Conservation (phyloP, 2,113 vertebrate genomes). For the Stegostoma tigrinum region DNA sequence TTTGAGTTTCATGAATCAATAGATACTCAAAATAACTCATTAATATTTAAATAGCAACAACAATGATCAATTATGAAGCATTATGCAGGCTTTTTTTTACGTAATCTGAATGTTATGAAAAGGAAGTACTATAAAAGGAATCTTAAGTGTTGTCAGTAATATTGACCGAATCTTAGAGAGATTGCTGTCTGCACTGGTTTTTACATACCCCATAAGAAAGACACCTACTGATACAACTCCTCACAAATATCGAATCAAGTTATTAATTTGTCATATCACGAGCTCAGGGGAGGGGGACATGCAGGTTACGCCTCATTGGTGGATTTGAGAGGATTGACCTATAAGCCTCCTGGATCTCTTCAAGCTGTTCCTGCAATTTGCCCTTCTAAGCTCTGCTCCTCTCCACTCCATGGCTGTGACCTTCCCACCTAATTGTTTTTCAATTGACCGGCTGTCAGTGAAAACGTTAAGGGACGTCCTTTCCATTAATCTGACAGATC, state of each 20-base stretch:
- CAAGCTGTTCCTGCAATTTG: not conserved
- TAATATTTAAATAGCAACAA: not conserved
- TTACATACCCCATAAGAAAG: not conserved
- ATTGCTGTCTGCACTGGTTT: not conserved
- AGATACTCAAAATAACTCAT: not conserved
- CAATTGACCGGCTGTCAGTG: not conserved
- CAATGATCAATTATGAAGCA: not conserved
- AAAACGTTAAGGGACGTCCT: not conserved
- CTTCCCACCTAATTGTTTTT: not conserved
- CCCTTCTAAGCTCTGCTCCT: too few relatives aligned
- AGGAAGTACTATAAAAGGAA: not conserved
- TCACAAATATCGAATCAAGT: not conserved
- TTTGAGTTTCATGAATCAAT: not conserved
- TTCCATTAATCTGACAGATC: not conserved
- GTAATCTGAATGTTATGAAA: not conserved
- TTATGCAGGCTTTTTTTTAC: not conserved
- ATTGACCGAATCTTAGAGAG: not conserved
- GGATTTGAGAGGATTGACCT: too few relatives aligned
- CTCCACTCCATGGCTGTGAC: not conserved
- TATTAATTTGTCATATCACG: not conserved
- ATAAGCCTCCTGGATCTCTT: not conserved
- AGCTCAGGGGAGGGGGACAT: too few relatives aligned
- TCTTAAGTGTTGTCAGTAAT: not conserved
- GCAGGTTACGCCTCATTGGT: not conserved
- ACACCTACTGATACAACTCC: not conserved